These are phyloP conservation scores for Eutolmus rufibarbis DNA, from an alignment of 2,888 invertebrate species.

Conservation along the genomic window DNA sequence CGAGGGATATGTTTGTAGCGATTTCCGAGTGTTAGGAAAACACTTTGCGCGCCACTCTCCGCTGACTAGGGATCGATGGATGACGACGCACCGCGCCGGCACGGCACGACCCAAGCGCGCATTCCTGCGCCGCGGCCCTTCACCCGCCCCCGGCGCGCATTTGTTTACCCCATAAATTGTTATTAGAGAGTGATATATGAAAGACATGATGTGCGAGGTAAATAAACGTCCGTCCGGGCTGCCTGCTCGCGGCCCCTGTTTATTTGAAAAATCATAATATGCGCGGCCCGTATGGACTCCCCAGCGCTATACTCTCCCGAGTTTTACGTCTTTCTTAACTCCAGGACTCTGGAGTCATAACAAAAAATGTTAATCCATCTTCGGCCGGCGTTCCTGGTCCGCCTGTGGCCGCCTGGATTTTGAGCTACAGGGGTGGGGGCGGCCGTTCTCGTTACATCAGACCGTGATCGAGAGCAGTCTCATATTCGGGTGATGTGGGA, in stretches of 20 bases:
- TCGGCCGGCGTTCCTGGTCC: not conserved
- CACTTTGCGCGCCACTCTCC: conserved; percentile 34
- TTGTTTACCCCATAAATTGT: conserved; percentile 53
- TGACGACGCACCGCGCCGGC: not conserved
- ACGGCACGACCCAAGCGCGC: not conserved
- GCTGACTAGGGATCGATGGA: conserved; percentile 23
- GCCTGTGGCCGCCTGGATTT: not conserved
- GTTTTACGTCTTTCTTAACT: conserved; percentile 32
- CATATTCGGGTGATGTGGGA: conserved; percentile 25
- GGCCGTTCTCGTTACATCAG: not conserved
- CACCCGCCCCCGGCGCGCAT: conserved; percentile 45
- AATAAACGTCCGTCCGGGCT: conserved; percentile 48
- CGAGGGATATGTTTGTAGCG: conserved; percentile 26
- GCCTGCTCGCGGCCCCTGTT: conserved; percentile 36
- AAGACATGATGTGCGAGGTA: conserved; percentile 53
- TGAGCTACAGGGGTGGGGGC: not conserved
- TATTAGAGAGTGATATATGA: conserved; percentile 53
- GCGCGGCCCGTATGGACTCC: conserved; percentile 47
- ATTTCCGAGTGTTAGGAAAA: conserved; percentile 39
- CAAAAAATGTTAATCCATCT: conserved; percentile 40
- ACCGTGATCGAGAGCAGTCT: not conserved
- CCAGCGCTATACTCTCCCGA: conserved; percentile 26
- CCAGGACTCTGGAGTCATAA: conserved; percentile 25
- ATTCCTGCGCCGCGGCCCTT: conserved; percentile 28
- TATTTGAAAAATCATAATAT: conserved; percentile 49